Base-by-base conservation (phyloP, 1,140 invertebrate species). In the Pseudobourletiella spinata region DNA sequence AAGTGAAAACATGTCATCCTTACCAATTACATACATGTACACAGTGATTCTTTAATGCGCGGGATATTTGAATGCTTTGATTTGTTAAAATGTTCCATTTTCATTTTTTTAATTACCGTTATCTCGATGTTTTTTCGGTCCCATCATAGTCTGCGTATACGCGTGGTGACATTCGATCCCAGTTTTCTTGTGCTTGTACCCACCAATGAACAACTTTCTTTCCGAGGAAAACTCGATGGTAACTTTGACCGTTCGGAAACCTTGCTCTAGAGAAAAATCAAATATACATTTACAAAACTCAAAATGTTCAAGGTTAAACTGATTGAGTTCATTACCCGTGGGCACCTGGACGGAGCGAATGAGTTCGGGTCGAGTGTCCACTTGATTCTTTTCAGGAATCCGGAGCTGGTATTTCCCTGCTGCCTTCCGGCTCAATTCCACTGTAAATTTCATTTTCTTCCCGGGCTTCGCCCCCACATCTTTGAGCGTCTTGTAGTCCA, bases 391-490 rank as follows among this genome's bases (percentile, higher is more conserved):
- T 18, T 60, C 39, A 26, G 63, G 59, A 50, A 65, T 57, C 20
- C 59, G 43, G 2, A 68, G 16, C 28, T 61, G 26, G 24, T 48
- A 68, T 6, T 56, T 48, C 8, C 35, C 43, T 4, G 32, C 50
- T 16, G 52, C 28, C 22, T 60, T 28, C 20, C 54, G 59, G 46
- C 54, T 68, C 1, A 68, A 20, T 22, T 68, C 63, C 3, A 68
- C 57, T 4, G 63, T 62, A 25, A 68, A 62, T 18, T 51, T 61
- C 56, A 68, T 56, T 42, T 63, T 57, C 35, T 56, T 59, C 22
- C 44, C 55, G 15, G 59, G 35, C 25, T 50, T 46, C 3, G 32
- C 60, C 1, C 63, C 66, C 2, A 64, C 28, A 16, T 68, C 63
- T 11, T 42, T 26, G 26, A 68, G 20, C 11, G 63, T 68, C 24